Conservation (phyloP, 2,888 invertebrate species). For the Torymus aiolomorphi region DNA sequence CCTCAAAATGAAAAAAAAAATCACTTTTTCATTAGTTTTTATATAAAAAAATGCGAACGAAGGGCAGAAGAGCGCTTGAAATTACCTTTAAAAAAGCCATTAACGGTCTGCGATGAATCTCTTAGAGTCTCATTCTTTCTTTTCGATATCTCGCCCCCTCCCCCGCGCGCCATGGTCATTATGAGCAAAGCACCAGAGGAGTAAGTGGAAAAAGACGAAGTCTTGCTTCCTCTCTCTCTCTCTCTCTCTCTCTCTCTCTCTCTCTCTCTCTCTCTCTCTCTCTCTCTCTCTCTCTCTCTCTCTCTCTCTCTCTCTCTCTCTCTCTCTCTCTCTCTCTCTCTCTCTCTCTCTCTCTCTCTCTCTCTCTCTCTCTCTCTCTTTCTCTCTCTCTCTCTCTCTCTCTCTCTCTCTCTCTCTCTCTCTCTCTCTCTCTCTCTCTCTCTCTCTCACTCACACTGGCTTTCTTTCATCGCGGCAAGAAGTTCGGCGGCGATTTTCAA, state of each 20-base stretch:
- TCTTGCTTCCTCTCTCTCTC: neutral
- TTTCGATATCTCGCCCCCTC: conserved; percentile 31
- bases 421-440: too few species aligned
- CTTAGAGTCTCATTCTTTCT: conserved; percentile 34
- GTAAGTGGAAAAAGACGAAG: conserved; percentile 33
- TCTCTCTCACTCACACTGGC: too few species aligned
- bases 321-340: too few species aligned
- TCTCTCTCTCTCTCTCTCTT: too few species aligned
- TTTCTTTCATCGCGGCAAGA: conserved; percentile 4
- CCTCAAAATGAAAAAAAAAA: conserved; percentile 3
- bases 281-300: too few species aligned
- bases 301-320: too few species aligned
- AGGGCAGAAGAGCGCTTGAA: neutral
- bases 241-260: too few species aligned
- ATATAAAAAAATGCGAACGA: conserved; percentile 31
- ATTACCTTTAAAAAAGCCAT: conserved; percentile 51
- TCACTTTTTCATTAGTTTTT: conserved; percentile 41
- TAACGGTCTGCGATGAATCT: conserved; percentile 49
- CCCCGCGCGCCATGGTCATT: conserved; percentile 28
- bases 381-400: too few species aligned
- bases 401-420: too few species aligned
- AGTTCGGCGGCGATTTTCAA: conserved; percentile 50
- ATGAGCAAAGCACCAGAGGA: conserved; percentile 31
- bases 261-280: too few species aligned
- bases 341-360: too few species aligned